Evolutionary conservation across 2,113 vertebrate genomes (phyloP).

Genomic region (Cyprinodon tularosa): DNA sequence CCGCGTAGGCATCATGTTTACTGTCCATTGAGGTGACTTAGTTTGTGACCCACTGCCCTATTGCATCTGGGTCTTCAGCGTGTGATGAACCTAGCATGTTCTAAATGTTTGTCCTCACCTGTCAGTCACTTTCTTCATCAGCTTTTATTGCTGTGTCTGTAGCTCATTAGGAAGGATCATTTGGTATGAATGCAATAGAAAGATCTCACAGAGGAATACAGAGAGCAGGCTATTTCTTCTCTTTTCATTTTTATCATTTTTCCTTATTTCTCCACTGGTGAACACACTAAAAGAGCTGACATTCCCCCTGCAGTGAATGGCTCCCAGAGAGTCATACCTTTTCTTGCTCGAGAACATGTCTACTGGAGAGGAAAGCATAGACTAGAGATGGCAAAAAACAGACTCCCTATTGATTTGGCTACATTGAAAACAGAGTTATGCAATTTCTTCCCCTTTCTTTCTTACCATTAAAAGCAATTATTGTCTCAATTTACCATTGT

Average conservation of each 20-base stretch:
- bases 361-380: constrained; percentile 27
- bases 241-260: constrained; percentile 8
- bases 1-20: constrained; percentile 48
- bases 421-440: constrained; percentile 56
- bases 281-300: background rate
- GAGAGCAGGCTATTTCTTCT: constrained; percentile 8
- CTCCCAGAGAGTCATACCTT: constrained; percentile 11
- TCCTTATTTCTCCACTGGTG: constrained; percentile 5
- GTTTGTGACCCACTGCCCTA: constrained; percentile 44
- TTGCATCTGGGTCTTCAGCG: constrained; percentile 48
- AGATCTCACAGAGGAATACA: constrained; percentile 32
- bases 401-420: constrained; percentile 60
- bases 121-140: constrained; percentile 44
- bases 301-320: constrained; percentile 10
- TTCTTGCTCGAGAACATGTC: constrained; percentile 28
- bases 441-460: constrained; percentile 52
- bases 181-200: constrained; percentile 18
- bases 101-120: constrained; percentile 17
- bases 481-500: constrained; percentile 61
- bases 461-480: constrained; percentile 55
- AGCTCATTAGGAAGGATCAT: constrained; percentile 32
- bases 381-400: constrained; percentile 38
- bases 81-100: constrained; percentile 2
- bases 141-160: constrained; percentile 16
- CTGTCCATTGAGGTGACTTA: constrained; percentile 46